These are phyloP conservation scores for Micromesistius poutassou DNA, from an alignment of 2,797 vertebrate genomes.

Conservation along the genomic window DNA sequence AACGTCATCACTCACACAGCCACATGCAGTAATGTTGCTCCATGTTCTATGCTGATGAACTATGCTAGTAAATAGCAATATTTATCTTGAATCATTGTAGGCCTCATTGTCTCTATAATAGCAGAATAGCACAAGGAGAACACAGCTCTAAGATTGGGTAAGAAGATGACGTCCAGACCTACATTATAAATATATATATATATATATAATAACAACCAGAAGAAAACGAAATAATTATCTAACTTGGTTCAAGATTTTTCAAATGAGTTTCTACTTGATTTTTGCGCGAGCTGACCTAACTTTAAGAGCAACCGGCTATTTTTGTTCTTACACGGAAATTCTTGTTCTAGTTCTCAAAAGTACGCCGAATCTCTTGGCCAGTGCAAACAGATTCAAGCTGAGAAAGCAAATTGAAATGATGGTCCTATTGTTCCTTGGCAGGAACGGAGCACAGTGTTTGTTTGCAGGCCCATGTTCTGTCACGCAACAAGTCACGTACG, in stretches of 20 bases:
- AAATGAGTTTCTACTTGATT: too few relatives aligned
- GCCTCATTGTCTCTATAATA: too few relatives aligned
- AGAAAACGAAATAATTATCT: too few relatives aligned
- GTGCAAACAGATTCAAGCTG: constrained; percentile 41
- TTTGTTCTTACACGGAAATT: constrained; percentile 21
- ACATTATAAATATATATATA: not conserved
- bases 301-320: too few relatives aligned
- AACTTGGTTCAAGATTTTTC: too few relatives aligned
- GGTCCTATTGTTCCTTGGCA: constrained; percentile 28
- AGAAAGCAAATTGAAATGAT: constrained; percentile 39
- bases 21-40: not conserved
- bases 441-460: not conserved
- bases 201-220: too few relatives aligned
- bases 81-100: not conserved
- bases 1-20: too few relatives aligned
- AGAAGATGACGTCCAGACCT: too few relatives aligned
- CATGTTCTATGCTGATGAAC: not conserved
- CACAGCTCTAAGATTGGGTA: too few relatives aligned
- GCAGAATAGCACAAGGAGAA: too few relatives aligned
- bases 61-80: not conserved
- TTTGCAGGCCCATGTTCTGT: not conserved
- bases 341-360: constrained; percentile 36
- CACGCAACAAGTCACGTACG: too few relatives aligned
- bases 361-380: constrained; percentile 31
- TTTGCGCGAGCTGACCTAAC: too few relatives aligned